Conservation (phyloP, 2,113 vertebrate species). For the Leptosomus discolor region DNA sequence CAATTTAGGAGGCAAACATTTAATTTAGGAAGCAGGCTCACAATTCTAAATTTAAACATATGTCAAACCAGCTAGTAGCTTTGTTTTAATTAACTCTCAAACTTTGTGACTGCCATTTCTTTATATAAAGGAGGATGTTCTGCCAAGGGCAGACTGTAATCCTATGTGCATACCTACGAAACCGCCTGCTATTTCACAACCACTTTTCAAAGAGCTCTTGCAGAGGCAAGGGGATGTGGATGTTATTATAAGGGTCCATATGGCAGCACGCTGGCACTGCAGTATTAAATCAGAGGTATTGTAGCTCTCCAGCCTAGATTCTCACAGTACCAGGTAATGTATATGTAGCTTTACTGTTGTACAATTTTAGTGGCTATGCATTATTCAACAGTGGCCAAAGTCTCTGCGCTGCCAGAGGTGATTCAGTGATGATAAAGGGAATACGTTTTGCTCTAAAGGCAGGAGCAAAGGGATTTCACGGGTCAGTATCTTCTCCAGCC, state of each 20-base stretch:
- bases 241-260: conserved; percentile 25
- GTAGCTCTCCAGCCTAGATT: conserved; percentile 9
- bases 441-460: background rate
- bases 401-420: background rate
- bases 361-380: conserved; percentile 21
- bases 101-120: conserved; percentile 43
- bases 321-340: background rate
- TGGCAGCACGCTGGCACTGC: background rate
- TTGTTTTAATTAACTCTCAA: conserved; percentile 62
- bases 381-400: conserved; percentile 24
- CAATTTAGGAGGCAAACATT: conserved; percentile 53
- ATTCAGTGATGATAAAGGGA: conserved; percentile 25
- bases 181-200: conserved; percentile 18
- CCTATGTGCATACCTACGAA: background rate
- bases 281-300: conserved; percentile 14
- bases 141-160: conserved; percentile 41
- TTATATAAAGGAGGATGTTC: conserved; percentile 36
- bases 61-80: conserved; percentile 48
- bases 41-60: conserved; percentile 58
- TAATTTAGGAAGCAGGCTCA: conserved; percentile 35
- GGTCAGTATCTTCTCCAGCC: background rate
- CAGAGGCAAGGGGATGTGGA: conserved; percentile 4
- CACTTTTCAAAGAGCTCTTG: conserved; percentile 7
- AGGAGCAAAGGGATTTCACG: background rate
- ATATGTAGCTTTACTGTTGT: conserved; percentile 28